These are phyloP conservation scores for Sebastes alutus DNA, from an alignment of 2,797 vertebrate genomes.

Conservation along the genomic window DNA sequence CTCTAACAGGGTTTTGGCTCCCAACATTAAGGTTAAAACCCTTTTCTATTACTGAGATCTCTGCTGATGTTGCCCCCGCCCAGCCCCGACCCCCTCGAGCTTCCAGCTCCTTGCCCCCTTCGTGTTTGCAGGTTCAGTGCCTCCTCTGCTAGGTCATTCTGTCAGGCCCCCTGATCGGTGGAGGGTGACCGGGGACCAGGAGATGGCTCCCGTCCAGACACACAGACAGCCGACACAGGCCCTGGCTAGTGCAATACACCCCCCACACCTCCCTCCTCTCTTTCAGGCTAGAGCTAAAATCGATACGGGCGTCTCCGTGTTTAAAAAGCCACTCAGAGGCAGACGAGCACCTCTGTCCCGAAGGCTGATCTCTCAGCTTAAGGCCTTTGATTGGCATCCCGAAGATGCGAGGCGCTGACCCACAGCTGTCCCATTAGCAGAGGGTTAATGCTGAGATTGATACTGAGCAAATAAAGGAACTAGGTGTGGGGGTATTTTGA, in stretches of 20 bases:
- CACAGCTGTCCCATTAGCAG: slow-evolving; percentile 88
- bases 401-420: slow-evolving; percentile 82
- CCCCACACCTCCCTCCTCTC: slow-evolving; percentile 6
- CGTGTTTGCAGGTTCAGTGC: slow-evolving; percentile 86
- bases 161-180: slow-evolving; percentile 80
- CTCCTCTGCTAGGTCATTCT: slow-evolving; percentile 82
- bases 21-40: slow-evolving; percentile 88
- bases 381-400: slow-evolving; percentile 83
- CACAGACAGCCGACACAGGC: slow-evolving; percentile 59
- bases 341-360: slow-evolving; percentile 81
- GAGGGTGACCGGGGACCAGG: slow-evolving; percentile 79
- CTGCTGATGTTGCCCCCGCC: slow-evolving; percentile 76
- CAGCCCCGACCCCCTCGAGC: slow-evolving; percentile 67
- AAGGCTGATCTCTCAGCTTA: slow-evolving; percentile 85
- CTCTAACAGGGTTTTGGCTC: slow-evolving; percentile 87
- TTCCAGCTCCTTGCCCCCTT: slow-evolving; percentile 75
- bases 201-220: slow-evolving; percentile 73
- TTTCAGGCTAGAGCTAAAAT: slow-evolving; percentile 80
- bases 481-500: slow-evolving; percentile 81
- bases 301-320: slow-evolving; percentile 83
- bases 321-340: slow-evolving; percentile 86
- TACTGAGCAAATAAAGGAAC: slow-evolving; percentile 86
- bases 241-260: slow-evolving; percentile 10
- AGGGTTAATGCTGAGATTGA: slow-evolving; percentile 86
- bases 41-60: slow-evolving; percentile 86